Percentiles rank a stretch among this genome's conserved stretches.
Evolutionary conservation across 2,888 invertebrate genomes (phyloP).

Genomic region (Patella ulyssiponensis): DNA sequence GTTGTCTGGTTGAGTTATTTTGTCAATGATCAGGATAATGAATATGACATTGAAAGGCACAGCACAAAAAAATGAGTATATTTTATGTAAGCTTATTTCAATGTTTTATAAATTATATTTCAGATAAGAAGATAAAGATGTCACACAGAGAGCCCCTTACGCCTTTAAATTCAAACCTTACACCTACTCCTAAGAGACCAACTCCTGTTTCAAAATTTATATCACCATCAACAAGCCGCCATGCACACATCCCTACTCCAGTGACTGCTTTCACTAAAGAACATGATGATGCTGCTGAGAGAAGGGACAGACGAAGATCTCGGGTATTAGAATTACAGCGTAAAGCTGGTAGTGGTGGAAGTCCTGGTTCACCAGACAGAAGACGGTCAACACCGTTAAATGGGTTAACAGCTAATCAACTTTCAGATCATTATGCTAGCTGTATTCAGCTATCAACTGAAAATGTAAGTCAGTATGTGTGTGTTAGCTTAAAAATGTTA

Average conservation of each 20-base stretch:
- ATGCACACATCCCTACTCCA: conserved; percentile 37
- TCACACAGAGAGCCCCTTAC: conserved; percentile 52
- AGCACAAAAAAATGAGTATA: conserved; percentile 3
- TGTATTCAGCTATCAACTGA: conserved; percentile 86
- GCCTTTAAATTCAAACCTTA: conserved; percentile 41
- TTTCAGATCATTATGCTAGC: conserved; percentile 80
- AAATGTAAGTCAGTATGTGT: conserved; percentile 77
- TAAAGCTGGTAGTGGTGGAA: conserved; percentile 56
- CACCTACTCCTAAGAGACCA: conserved; percentile 25
- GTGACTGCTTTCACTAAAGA: conserved; percentile 32
- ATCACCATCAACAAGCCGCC: conserved; percentile 54
- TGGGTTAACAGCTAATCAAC: conserved; percentile 71
- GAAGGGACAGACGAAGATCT: conserved; percentile 63
- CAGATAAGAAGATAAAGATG: conserved; percentile 23
- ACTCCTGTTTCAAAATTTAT: conserved; percentile 41
- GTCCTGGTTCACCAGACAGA: conserved; percentile 59
- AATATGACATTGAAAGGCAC: neutral
- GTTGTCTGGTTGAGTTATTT: no score
- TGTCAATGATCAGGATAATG: no score
- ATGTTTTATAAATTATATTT: neutral
- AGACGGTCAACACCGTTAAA: conserved; percentile 72
- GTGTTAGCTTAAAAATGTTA: no score
- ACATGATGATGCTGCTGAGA: conserved; percentile 69
- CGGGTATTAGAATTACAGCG: conserved; percentile 65
- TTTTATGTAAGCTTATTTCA: no score